Base-by-base conservation (phyloP, 2,888 invertebrate species). In the Phymatocera aterrima region DNA sequence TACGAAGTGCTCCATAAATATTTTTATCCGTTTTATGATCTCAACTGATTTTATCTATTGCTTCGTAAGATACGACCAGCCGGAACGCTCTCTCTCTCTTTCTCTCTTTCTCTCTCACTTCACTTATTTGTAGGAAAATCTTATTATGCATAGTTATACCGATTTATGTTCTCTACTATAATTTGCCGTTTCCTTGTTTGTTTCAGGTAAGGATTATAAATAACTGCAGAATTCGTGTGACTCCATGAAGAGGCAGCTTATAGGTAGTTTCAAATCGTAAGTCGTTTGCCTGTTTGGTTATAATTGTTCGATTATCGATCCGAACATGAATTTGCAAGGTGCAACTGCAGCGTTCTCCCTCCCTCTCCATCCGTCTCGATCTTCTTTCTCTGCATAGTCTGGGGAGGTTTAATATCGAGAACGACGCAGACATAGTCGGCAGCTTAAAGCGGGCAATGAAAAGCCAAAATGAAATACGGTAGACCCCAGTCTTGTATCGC, bases 381-480 rank as follows among this genome's bases (percentile, higher is more conserved):
- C 31, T 28, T n/a, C 31, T 24, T 4, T 37, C 34, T 18, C 51
- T 18, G 37, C n/a, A n/a, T 3, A 24, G 40, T 51, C 51, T 18
- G 21, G 72, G 34, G 31, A n/a, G 51, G 15, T 60, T 75, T 75
- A 75, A 75, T 75, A 75, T 75, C 54, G 15, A 37, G 75, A 57
- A 75, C 24, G 40, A 75, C 57, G 57, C 40, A 75, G 24, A 57
- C 10, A 68, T 75, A 54, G 57, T 21, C 15, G 75, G 60, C 24
- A 57, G 57, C 57, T 75, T 60, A 75, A 51, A 24, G 57, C 43
- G 24, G 57, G 60, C 72, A 57, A 75, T 75, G 75, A 57, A 57
- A 57, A 75, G 75, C n/a, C 43, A 43, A 37, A 75, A 75, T 75
- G 75, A 75, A 75, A 75, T 75, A 75, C 28, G 28, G 34, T 34